Conservation (phyloP, 1,140 invertebrate genomes). For the Musca vetustissima region DNA sequence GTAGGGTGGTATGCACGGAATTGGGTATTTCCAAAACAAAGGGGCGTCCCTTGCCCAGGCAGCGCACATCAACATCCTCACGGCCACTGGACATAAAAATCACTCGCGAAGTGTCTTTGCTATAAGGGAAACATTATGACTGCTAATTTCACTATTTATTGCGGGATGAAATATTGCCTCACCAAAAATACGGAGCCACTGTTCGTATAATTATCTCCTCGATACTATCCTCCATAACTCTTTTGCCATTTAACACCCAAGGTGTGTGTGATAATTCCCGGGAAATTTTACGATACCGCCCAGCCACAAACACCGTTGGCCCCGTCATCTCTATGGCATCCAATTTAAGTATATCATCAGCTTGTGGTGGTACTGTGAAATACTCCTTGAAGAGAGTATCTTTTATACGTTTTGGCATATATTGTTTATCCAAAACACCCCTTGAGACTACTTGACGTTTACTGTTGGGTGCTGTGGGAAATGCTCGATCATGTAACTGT, state of each 20-base stretch:
- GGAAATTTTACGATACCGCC: constrained; percentile 86
- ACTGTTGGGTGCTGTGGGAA: constrained; percentile 33
- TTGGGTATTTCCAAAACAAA: constrained; percentile 83
- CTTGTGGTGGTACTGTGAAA: constrained; percentile 54
- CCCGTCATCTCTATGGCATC: constrained; percentile 58
- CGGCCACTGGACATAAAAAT: constrained; percentile 88
- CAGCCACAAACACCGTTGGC: constrained; percentile 64
- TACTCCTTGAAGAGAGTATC: constrained; percentile 57
- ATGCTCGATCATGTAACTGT: constrained; percentile 34
- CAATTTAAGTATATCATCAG: constrained; percentile 49
- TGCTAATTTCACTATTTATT: too few relatives aligned
- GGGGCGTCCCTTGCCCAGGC: constrained; percentile 81
- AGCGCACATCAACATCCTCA: constrained; percentile 89
- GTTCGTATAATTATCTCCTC: constrained; percentile 82
- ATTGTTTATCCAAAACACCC: constrained; percentile 59
- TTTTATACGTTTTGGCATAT: constrained; percentile 52
- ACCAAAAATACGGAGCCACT: constrained; percentile 60
- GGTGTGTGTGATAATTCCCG: constrained; percentile 89
- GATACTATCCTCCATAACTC: constrained; percentile 81
- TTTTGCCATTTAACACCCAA: constrained; percentile 84
- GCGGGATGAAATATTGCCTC: constrained; percentile 34
- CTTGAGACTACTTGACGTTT: constrained; percentile 57
- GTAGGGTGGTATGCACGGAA: constrained; percentile 63
- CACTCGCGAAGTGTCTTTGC: constrained; percentile 42
- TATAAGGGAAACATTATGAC: constrained; percentile 26